These are phyloP conservation scores for Frieseomelitta varia DNA, from an alignment of 1,140 invertebrate species.

Conservation along the genomic window DNA sequence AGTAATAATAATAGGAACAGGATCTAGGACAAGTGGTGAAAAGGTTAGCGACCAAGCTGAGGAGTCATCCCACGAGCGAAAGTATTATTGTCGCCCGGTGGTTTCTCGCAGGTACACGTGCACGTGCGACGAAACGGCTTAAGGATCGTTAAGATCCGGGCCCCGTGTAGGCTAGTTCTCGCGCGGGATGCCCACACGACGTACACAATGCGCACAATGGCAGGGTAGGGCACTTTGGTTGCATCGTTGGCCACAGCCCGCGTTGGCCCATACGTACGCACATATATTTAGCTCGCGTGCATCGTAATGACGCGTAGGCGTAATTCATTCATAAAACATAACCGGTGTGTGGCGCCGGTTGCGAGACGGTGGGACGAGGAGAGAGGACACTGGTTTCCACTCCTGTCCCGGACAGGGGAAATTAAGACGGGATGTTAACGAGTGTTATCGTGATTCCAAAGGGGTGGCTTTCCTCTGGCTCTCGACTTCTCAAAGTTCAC, in stretches of 20 bases:
- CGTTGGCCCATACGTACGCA: background rate
- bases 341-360: slow-evolving; percentile 63
- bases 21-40: slow-evolving; percentile 35
- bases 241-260: slow-evolving; percentile 36
- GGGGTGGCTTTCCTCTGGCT: background rate
- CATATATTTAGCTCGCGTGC: slow-evolving; percentile 62
- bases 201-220: slow-evolving; percentile 58
- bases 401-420: background rate
- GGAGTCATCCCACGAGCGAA: slow-evolving; percentile 41
- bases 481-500: background rate
- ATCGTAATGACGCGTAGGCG: slow-evolving; percentile 70
- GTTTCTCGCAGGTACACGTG: slow-evolving; percentile 1
- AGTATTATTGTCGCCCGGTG: slow-evolving; percentile 38
- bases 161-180: slow-evolving; percentile 57
- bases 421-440: background rate
- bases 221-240: slow-evolving; percentile 64
- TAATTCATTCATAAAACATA: slow-evolving; percentile 77
- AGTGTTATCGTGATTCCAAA: background rate
- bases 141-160: slow-evolving; percentile 41
- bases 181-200: slow-evolving; percentile 60
- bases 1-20: slow-evolving; percentile 44
- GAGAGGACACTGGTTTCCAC: background rate
- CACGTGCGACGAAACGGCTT: slow-evolving; percentile 8
- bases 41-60: slow-evolving; percentile 22
- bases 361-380: slow-evolving; percentile 2